Conservation (phyloP, 2,797 vertebrate genomes). For the Sebastes steindachneri region DNA sequence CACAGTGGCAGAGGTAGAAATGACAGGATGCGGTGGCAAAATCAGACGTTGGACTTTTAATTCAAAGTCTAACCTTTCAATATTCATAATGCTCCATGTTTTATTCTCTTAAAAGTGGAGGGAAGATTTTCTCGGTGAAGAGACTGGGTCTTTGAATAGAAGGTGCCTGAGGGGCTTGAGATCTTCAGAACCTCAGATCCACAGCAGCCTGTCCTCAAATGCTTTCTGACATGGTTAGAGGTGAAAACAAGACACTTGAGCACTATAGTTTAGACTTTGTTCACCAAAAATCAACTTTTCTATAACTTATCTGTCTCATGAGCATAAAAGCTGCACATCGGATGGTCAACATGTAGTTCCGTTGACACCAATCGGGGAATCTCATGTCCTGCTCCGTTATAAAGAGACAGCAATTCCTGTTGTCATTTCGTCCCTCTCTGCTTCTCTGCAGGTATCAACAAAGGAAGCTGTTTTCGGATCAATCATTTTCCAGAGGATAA, state of each 20-base stretch:
- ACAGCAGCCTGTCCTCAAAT: slow-evolving; percentile 45
- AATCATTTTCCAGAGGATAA: slow-evolving; percentile 99
- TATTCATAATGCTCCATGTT: slow-evolving; percentile 73
- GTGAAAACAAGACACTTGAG: slow-evolving; percentile 24
- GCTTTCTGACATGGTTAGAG: slow-evolving; percentile 33
- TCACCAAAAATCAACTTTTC: neutral
- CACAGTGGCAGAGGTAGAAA: slow-evolving; percentile 1
- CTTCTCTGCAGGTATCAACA: slow-evolving; percentile 89
- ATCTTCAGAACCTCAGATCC: slow-evolving; percentile 35
- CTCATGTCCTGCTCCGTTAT: neutral
- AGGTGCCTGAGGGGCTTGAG: slow-evolving; percentile 53
- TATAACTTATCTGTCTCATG: neutral
- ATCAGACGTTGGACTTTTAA: slow-evolving; percentile 34
- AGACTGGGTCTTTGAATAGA: slow-evolving; percentile 61
- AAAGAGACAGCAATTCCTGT: neutral
- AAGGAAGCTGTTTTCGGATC: slow-evolving; percentile 96
- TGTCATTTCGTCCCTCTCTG: neutral
- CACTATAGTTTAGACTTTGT: neutral
- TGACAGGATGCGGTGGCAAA: slow-evolving; percentile 13
- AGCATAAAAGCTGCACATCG: neutral
- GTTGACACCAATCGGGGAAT: neutral
- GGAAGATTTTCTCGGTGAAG: slow-evolving; percentile 47
- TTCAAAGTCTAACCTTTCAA: slow-evolving; percentile 62
- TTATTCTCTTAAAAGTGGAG: slow-evolving; percentile 77
- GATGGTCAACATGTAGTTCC: neutral